These are phyloP conservation scores for Apostichopus parvimensis DNA, from an alignment of 35 echinoderm and acorn worm species.

Conservation along the genomic window DNA sequence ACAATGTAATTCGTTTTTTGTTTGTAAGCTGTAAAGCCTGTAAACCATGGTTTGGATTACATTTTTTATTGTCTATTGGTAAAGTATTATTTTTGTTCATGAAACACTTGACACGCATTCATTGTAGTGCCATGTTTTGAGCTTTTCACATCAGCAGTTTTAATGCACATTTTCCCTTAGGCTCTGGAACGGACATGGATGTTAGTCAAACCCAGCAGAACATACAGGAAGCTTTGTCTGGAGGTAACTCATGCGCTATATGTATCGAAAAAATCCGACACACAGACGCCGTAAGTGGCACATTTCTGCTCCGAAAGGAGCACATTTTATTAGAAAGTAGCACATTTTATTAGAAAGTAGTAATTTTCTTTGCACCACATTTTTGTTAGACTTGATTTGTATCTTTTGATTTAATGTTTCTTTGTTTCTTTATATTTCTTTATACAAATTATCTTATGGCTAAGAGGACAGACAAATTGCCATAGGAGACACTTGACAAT, in stretches of 20 bases:
- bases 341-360: background rate
- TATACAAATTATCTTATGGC: background rate
- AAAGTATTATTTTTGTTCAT: background rate
- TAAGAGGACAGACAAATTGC: background rate
- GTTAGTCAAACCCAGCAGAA: constrained; percentile 71
- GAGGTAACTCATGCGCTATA: constrained; percentile 78
- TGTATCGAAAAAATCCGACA: constrained; percentile 80
- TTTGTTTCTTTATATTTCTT: too few relatives aligned
- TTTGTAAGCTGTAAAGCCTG: too few relatives aligned
- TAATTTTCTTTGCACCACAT: background rate
- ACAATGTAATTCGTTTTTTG: too few relatives aligned
- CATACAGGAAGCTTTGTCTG: constrained; percentile 76
- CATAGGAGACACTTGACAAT: too few relatives aligned
- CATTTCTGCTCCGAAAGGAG: background rate
- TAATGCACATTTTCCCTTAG: background rate
- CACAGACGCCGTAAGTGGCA: constrained; percentile 72
- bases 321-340: too few relatives aligned
- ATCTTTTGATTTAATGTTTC: background rate
- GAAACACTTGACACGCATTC: background rate
- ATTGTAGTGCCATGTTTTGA: too few relatives aligned
- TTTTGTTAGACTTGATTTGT: background rate
- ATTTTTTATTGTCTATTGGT: background rate
- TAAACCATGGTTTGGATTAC: too few relatives aligned
- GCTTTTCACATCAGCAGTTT: too few relatives aligned
- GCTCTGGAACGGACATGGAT: background rate